Conservation (phyloP, 2,113 vertebrate genomes). For the Cynopterus brachyotis region DNA sequence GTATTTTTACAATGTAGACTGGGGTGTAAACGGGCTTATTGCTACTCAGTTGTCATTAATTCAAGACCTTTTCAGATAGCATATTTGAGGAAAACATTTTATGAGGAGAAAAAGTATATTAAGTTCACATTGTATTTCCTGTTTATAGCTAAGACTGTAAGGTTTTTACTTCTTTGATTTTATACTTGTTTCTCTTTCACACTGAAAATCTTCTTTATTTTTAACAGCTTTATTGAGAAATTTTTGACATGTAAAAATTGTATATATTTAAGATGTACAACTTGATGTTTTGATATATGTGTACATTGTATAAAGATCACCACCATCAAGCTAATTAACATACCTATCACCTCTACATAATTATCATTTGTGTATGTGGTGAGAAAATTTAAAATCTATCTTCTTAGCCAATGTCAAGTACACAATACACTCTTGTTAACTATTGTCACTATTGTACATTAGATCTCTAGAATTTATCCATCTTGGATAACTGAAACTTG, state of each 20-base stretch:
- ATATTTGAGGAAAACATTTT: background rate
- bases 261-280: background rate
- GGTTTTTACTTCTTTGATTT: background rate
- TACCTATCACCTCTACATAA: background rate
- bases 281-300: background rate
- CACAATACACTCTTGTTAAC: background rate
- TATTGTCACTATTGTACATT: background rate
- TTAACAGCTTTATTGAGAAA: background rate
- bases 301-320: background rate
- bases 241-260: background rate
- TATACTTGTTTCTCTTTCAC: background rate
- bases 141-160: background rate
- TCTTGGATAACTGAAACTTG: background rate
- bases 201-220: background rate
- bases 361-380: background rate
- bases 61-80: background rate
- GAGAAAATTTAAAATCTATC: background rate
- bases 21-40: background rate
- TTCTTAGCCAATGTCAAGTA: background rate
- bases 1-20: background rate
- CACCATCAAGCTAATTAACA: background rate
- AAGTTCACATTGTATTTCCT: background rate
- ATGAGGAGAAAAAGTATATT: background rate
- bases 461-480: background rate
- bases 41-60: background rate